These are phyloP conservation scores for Pomacea canaliculata DNA, from an alignment of 2,888 invertebrate species.

Conservation along the genomic window DNA sequence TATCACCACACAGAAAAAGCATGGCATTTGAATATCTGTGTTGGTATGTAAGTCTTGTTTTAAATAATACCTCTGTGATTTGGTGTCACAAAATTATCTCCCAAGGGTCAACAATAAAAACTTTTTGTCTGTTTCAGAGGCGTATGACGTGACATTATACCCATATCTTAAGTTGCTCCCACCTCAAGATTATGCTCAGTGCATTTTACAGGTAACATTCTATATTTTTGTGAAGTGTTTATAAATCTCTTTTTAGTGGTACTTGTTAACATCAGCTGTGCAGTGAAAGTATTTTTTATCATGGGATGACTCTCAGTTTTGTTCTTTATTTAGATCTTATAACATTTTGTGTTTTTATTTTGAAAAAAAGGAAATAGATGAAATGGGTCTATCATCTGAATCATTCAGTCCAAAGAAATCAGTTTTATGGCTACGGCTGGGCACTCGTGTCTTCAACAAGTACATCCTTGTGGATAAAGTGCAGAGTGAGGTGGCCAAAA, in stretches of 20 bases:
- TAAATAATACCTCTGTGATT: too few species aligned
- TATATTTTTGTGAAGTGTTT: too few species aligned
- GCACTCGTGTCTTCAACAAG: conserved; percentile 22
- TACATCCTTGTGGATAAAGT: conserved; percentile 25
- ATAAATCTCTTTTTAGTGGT: too few species aligned
- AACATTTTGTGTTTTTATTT: neutral
- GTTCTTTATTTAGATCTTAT: neutral
- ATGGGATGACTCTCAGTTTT: neutral
- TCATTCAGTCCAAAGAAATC: conserved; percentile 28
- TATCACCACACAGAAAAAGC: too few species aligned
- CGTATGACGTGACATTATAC: conserved; percentile 45
- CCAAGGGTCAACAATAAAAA: too few species aligned
- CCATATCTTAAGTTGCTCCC: conserved; percentile 80
- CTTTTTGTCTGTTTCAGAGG: conserved; percentile 23
- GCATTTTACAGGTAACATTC: conserved; percentile 68
- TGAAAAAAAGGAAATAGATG: conserved; percentile 25
- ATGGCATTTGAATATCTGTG: too few species aligned
- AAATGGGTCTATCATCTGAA: conserved; percentile 22
- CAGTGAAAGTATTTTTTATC: too few species aligned
- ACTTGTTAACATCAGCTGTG: too few species aligned
- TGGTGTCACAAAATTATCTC: too few species aligned
- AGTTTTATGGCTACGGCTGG: conserved; percentile 24
- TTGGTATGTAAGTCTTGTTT: too few species aligned
- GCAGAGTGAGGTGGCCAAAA: conserved; percentile 14
- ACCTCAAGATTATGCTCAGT: conserved; percentile 70